A percentile compares a stretch with the other conserved stretches of the same genome.
Conservation (phyloP, 2,888 invertebrate species). For the Aromia moschata region DNA sequence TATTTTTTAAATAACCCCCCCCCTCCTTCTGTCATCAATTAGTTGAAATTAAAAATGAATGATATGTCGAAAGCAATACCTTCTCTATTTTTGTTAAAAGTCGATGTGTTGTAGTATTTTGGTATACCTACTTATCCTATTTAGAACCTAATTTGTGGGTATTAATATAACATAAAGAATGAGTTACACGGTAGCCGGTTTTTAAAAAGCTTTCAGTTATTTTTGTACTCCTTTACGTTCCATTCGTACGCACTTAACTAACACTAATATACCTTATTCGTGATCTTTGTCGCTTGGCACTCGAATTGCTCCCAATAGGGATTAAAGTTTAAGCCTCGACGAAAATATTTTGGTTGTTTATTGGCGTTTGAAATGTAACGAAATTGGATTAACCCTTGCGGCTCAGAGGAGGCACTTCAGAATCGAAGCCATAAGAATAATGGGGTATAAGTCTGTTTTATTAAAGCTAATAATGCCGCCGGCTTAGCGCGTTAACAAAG, state of each 20-base stretch:
- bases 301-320: conserved; percentile 31
- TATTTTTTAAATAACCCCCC: too few relatives aligned
- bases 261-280: conserved; percentile 32
- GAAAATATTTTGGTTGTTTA: conserved; percentile 44
- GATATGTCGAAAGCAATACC: too few relatives aligned
- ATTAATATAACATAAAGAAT: conserved; percentile 31
- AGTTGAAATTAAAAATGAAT: too few relatives aligned
- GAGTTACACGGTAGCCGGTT: conserved; percentile 31
- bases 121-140: conserved; percentile 5
- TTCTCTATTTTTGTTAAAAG: too few relatives aligned
- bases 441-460: conserved; percentile 9
- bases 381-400: conserved; percentile 49
- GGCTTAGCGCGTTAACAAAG: too few relatives aligned
- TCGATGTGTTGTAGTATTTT: too few relatives aligned
- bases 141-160: conserved; percentile 20
- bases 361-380: conserved; percentile 37
- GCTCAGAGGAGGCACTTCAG: conserved; percentile 27
- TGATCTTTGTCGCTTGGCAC: conserved; percentile 31
- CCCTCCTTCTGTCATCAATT: too few relatives aligned
- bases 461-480: too few relatives aligned
- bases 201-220: conserved; percentile 31
- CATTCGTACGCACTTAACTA: conserved; percentile 33
- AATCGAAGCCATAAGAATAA: conserved; percentile 5
- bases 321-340: conserved; percentile 25
- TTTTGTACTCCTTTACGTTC: conserved; percentile 32